Conservation (phyloP, 1,140 invertebrate species). For the Rhagoletis pomonella region DNA sequence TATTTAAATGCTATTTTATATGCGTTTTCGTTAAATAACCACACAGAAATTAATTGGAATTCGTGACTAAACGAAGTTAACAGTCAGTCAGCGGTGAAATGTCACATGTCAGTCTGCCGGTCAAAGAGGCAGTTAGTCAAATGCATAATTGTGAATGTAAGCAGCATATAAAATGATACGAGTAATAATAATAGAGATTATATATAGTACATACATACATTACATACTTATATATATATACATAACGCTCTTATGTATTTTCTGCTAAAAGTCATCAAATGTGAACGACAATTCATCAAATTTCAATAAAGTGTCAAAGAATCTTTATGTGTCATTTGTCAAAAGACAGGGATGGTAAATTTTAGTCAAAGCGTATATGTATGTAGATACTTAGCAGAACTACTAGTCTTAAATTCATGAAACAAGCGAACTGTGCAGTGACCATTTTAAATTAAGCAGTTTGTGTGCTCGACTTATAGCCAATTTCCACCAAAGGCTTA, state of each 20-base stretch:
- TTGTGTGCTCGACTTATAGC: no score
- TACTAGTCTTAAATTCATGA: no score
- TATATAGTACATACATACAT: no score
- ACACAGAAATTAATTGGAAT: conserved; percentile 46
- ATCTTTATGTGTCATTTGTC: background rate
- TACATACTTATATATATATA: no score
- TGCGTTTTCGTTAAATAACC: conserved; percentile 49
- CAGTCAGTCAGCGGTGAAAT: conserved; percentile 35
- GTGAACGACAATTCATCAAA: conserved; percentile 15
- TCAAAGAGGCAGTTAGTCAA: conserved; percentile 46
- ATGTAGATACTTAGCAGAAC: no score
- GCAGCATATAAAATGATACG: no score
- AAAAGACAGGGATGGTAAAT: background rate
- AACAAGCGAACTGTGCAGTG: no score
- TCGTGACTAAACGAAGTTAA: conserved; percentile 49
- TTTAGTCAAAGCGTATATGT: no score
- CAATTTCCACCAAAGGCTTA: no score
- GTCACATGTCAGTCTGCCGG: conserved; percentile 42
- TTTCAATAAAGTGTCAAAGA: conserved; percentile 6
- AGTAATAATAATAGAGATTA: no score
- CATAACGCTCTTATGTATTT: no score
- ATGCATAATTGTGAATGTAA: background rate
- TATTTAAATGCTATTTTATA: conserved; percentile 47
- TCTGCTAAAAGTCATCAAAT: background rate
- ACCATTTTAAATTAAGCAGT: no score